Conservation (phyloP, 2,797 vertebrate species). For the Myiotriccus ornatus region DNA sequence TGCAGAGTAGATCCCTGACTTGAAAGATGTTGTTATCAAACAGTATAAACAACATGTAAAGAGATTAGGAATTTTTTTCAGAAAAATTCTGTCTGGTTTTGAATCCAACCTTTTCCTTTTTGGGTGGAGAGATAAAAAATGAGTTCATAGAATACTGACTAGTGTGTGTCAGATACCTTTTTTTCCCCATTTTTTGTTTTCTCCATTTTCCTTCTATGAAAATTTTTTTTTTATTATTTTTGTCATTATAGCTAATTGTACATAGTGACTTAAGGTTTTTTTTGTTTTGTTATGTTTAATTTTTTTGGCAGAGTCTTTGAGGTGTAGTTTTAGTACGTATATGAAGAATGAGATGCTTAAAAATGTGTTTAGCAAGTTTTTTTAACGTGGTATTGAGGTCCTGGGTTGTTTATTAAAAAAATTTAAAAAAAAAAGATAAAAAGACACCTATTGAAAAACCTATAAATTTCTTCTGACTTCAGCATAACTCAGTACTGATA, state of each 20-base stretch:
- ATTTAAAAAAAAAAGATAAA: fast-evolving
- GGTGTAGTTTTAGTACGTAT: neutral
- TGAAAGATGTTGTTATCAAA: neutral
- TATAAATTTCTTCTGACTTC: neutral
- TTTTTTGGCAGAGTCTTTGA: neutral
- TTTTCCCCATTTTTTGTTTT: neutral
- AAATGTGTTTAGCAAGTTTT: neutral
- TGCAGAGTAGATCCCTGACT: neutral
- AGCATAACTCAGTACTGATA: neutral
- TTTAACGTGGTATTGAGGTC: neutral
- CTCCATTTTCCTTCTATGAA: neutral
- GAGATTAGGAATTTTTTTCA: neutral
- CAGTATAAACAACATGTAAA: neutral
- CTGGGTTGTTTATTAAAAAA: neutral
- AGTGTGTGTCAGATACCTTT: neutral
- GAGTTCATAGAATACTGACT: neutral
- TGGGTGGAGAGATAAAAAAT: neutral
- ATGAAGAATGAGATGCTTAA: neutral
- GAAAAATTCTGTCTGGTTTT: neutral
- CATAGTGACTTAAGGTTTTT: neutral
- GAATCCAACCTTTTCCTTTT: neutral
- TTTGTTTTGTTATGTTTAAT: neutral
- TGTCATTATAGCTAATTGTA: neutral
- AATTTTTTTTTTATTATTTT: neutral
- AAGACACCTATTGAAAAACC: neutral